Conservation (phyloP, 1,140 invertebrate genomes). For the Neodiprion lecontei region DNA sequence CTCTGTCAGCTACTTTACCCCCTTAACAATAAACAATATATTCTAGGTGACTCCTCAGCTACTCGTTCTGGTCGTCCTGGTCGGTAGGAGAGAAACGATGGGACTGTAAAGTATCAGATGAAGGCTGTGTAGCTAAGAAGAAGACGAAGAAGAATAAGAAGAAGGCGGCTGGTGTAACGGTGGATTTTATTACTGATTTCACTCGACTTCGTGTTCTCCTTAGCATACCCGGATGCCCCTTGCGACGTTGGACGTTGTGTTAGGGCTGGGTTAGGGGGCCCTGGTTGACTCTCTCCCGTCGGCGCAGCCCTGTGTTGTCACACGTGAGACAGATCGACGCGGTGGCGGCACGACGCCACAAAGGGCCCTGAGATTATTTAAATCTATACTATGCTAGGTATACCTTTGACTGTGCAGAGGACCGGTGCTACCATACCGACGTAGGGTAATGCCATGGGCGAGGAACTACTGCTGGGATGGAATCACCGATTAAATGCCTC, state of each 20-base stretch:
- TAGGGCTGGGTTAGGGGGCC: neutral
- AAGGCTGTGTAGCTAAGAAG: neutral
- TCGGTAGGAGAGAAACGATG: neutral
- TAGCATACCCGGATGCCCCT: neutral
- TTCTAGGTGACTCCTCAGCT: no score
- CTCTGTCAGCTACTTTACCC: no score
- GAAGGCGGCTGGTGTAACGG: neutral
- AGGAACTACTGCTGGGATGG: no score
- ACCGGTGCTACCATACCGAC: no score
- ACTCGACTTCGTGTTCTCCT: neutral
- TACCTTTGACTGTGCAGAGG: no score
- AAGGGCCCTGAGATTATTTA: slow-evolving; percentile 36
- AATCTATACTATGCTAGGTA: slow-evolving; percentile 13
- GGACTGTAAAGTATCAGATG: neutral
- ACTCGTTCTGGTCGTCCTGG: no score
- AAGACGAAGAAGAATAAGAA: neutral
- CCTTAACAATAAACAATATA: no score
- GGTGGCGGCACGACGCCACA: slow-evolving; percentile 33
- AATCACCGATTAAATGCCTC: no score
- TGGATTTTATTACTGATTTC: neutral
- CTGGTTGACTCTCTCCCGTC: neutral
- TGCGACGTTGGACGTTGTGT: neutral
- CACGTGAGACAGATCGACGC: slow-evolving; percentile 31
- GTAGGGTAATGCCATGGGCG: no score
- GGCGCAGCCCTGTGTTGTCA: slow-evolving; percentile 13